phyloP scores from a whole-genome alignment of 2,888 invertebrate genomes.

The Diaphora mendica region DNA sequence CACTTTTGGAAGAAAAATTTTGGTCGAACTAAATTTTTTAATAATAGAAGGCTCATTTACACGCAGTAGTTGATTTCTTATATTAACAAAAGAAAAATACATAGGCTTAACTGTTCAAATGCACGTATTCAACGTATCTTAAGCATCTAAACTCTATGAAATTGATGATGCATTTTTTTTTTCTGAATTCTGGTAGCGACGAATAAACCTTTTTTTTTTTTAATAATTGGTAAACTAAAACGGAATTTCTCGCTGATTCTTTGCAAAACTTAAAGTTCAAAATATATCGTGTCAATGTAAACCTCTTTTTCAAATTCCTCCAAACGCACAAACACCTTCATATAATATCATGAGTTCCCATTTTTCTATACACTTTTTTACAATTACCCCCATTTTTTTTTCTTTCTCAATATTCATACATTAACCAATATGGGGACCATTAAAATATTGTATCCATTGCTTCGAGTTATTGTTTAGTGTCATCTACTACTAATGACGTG shows the following conservation, averaged over 20 bases:
- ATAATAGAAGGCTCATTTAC: conserved; percentile 7
- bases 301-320: conserved; percentile 19
- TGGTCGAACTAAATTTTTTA: background rate
- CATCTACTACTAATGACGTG: conserved; percentile 38
- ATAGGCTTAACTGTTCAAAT: background rate
- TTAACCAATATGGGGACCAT: conserved; percentile 15
- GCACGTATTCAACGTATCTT: background rate
- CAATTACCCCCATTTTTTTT: conserved; percentile 36
- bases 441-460: conserved; percentile 29
- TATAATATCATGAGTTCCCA: conserved; percentile 40
- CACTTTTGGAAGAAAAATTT: conserved; percentile 36
- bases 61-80: background rate
- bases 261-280: conserved; percentile 4
- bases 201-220: background rate
- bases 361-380: conserved; percentile 51
- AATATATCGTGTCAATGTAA: conserved; percentile 7
- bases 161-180: background rate
- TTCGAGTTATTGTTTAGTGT: conserved; percentile 30
- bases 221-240: conserved; percentile 15
- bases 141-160: conserved; percentile 11
- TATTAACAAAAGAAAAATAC: background rate
- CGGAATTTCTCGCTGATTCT: conserved; percentile 6
- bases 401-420: conserved; percentile 16
- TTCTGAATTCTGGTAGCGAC: background rate
- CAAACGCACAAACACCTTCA: conserved; percentile 43